Evolutionary conservation across 2,797 vertebrate species (phyloP).

Genomic region (Muscicapa comitata): DNA sequence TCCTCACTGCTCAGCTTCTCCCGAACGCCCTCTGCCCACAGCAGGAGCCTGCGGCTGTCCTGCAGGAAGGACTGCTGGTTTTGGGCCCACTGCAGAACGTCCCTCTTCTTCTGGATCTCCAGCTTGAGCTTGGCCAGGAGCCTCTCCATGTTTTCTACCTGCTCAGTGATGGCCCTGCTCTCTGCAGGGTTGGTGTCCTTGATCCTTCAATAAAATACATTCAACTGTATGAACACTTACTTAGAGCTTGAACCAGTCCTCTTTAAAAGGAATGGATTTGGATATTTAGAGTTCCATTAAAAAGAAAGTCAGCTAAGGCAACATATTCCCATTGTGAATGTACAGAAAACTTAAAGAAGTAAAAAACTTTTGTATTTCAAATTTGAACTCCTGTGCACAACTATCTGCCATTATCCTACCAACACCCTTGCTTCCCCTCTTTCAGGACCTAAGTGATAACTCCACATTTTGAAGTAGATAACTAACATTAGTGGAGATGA

Average conservation of each 20-base stretch:
- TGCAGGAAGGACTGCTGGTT: conserved; percentile 77
- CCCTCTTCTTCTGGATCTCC: conserved; percentile 59
- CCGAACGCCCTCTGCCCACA: conserved; percentile 72
- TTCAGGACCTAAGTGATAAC: neutral
- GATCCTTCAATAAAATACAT: conserved; percentile 72
- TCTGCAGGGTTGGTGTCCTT: conserved; percentile 82
- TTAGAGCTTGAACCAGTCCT: neutral
- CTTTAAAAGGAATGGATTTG: neutral
- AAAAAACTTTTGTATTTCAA: neutral
- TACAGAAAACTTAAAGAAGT: neutral
- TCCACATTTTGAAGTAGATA: neutral
- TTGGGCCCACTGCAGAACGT: conserved; percentile 64
- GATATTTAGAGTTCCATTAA: neutral
- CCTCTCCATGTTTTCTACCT: conserved; percentile 79
- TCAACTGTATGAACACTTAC: neutral
- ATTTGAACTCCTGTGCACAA: neutral
- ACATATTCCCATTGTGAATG: neutral
- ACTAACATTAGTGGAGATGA: neutral
- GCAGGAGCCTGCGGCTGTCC: conserved; percentile 74
- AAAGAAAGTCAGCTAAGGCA: neutral
- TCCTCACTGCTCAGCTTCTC: conserved; percentile 79
- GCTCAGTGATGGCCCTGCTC: conserved; percentile 77
- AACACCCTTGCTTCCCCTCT: neutral
- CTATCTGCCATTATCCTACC: neutral
- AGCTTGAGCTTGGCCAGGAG: conserved; percentile 75